phyloP scores from a whole-genome alignment of 2,797 vertebrate genomes.

The Benthosema pterotum region DNA sequence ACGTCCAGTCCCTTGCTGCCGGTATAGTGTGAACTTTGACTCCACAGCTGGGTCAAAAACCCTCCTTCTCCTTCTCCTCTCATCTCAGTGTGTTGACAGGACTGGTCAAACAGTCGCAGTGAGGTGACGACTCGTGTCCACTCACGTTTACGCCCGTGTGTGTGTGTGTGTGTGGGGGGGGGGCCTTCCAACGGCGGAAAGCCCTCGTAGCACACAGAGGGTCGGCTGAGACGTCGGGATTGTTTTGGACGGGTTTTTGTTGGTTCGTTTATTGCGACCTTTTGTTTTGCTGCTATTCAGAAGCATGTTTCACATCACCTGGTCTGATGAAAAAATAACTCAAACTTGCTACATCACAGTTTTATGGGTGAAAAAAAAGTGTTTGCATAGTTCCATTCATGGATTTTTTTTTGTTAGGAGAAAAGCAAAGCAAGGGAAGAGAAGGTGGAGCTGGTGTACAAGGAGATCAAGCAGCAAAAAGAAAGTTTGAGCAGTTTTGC shows the following conservation, averaged over 20 bases:
- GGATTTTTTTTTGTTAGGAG: no score
- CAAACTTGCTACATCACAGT: no score
- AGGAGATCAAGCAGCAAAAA: no score
- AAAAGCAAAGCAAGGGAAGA: no score
- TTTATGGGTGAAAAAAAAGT: no score
- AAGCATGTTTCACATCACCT: neutral
- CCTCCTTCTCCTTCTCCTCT: constrained; percentile 17
- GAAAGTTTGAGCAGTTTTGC: no score
- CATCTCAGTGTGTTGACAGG: constrained; percentile 57
- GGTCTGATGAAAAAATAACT: neutral
- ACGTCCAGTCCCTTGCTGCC: constrained; percentile 39
- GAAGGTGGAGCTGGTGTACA: no score
- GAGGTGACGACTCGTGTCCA: constrained; percentile 39
- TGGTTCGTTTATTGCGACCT: constrained; percentile 13
- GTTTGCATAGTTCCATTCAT: no score
- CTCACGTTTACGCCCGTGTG: constrained; percentile 11
- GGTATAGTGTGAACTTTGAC: constrained; percentile 52
- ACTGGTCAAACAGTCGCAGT: constrained; percentile 44
- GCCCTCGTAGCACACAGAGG: constrained; percentile 29
- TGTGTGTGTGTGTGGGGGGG: no score
- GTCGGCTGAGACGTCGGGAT: no score
- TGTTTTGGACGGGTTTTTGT: no score
- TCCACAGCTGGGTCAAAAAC: constrained; percentile 44
- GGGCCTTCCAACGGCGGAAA: constrained; percentile 25
- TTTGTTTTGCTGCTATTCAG: neutral